phyloP scores from a whole-genome alignment of 2,113 vertebrate genomes.

The Sminthopsis crassicaudata region DNA sequence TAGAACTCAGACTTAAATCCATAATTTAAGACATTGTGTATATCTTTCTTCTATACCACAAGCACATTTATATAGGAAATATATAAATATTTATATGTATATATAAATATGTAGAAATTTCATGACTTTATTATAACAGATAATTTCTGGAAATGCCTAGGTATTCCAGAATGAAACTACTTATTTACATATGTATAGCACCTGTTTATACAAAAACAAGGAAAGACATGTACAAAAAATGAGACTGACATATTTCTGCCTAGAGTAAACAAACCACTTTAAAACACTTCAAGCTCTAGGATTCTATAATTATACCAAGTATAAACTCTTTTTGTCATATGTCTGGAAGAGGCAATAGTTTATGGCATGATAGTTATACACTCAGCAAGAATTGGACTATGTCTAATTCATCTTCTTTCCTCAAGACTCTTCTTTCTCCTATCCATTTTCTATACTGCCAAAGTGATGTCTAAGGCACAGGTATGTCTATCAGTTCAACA shows the following conservation, averaged over 20 bases:
- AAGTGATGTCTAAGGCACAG: not conserved
- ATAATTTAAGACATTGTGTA: not conserved
- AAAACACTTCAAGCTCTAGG: not conserved
- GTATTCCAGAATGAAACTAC: not conserved
- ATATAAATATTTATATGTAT: no score
- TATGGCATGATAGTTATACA: not conserved
- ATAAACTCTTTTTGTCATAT: not conserved
- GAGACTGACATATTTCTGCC: not conserved
- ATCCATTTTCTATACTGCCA: not conserved
- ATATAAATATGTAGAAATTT: no score
- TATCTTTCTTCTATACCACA: not conserved
- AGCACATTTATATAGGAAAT: not conserved
- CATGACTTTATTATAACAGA: not conserved
- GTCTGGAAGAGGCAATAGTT: not conserved
- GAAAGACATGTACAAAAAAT: not conserved
- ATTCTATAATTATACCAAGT: not conserved
- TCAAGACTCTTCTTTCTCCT: not conserved
- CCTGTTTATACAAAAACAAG: not conserved
- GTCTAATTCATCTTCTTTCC: not conserved
- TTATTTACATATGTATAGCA: not conserved
- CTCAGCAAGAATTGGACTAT: not conserved
- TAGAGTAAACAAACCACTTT: not conserved
- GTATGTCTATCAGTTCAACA: not conserved
- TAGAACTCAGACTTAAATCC: not conserved
- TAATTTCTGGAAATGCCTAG: not conserved